These are phyloP conservation scores for Ochropleura plecta DNA, from an alignment of 2,888 invertebrate genomes.

Conservation along the genomic window DNA sequence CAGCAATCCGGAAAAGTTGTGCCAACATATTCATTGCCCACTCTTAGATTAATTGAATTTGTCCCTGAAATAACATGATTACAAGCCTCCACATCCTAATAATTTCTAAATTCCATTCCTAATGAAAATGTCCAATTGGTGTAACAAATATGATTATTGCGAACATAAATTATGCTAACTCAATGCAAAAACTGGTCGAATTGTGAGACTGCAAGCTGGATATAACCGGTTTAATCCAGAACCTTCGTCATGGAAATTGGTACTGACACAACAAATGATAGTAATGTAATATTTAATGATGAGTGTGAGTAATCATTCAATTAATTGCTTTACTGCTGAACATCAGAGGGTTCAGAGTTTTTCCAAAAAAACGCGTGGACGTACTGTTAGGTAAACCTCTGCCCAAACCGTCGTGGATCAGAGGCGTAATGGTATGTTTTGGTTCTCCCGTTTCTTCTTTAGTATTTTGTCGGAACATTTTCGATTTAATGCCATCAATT, in stretches of 20 bases:
- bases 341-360: background rate
- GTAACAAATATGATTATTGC: conserved; percentile 68
- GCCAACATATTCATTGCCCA: background rate
- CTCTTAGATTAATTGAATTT: conserved; percentile 7
- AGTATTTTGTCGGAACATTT: background rate
- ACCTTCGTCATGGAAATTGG: conserved; percentile 46
- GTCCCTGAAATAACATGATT: conserved; percentile 9
- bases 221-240: conserved; percentile 33
- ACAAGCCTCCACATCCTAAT: conserved; percentile 23
- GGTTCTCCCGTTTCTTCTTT: background rate
- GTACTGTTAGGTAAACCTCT: background rate
- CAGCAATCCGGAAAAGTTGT: background rate
- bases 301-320: background rate
- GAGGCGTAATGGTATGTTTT: background rate
- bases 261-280: conserved; percentile 19
- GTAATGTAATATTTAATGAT: background rate
- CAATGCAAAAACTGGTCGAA: conserved; percentile 49
- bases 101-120: conserved; percentile 51
- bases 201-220: conserved; percentile 27
- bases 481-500: conserved; percentile 11
- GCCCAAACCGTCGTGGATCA: background rate
- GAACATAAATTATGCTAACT: conserved; percentile 72
- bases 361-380: background rate
- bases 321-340: background rate
- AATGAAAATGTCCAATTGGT: conserved; percentile 60